A percentile compares a stretch with the other conserved stretches of the same genome.
These are phyloP conservation scores for Hexactinellida sp. DNA, from an alignment of 37 sponge, comb jelly and placozoan species.

Conservation along the genomic window DNA sequence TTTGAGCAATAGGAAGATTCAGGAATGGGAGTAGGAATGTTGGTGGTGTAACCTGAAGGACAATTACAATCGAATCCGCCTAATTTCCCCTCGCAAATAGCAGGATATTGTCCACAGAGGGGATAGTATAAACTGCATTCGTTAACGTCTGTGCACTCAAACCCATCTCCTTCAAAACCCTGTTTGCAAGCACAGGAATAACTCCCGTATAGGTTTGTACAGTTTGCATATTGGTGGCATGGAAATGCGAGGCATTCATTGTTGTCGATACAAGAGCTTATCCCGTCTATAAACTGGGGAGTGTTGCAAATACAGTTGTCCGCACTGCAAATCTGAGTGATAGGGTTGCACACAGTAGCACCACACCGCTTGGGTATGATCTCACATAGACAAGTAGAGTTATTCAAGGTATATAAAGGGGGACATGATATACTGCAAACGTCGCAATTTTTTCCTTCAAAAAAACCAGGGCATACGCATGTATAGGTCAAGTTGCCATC, in stretches of 20 bases:
- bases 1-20: background rate
- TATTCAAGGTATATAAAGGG: background rate
- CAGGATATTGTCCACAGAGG: background rate
- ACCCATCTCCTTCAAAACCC: background rate
- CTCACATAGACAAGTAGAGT: background rate
- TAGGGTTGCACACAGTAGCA: background rate
- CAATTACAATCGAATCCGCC: background rate
- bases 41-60: background rate
- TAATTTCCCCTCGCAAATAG: background rate
- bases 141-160: background rate
- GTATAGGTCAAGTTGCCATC: background rate
- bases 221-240: background rate
- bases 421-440: background rate
- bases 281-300: background rate
- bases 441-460: background rate
- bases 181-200: background rate
- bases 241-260: background rate
- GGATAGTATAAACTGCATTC: background rate
- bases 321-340: background rate
- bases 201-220: background rate
- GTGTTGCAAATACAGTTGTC: background rate
- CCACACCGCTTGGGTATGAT: background rate
- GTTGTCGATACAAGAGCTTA: background rate
- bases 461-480: background rate
- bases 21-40: background rate